phyloP scores from a whole-genome alignment of 2,888 invertebrate genomes.

The Habrosyne pyritoides region DNA sequence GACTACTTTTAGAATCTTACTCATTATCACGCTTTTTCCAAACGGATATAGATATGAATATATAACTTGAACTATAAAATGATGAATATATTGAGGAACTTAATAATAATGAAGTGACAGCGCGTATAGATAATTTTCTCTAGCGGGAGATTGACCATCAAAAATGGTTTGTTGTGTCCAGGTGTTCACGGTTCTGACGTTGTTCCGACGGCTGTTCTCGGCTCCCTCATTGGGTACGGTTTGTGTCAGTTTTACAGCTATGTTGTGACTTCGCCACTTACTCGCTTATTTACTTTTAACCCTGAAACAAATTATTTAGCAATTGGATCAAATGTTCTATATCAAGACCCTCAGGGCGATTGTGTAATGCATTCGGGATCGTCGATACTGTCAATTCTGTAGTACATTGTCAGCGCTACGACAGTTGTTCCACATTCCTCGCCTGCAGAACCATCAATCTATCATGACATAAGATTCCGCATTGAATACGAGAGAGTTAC shows the following conservation, averaged over 20 bases:
- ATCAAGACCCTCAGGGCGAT: too few species aligned
- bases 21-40: slow-evolving; percentile 54
- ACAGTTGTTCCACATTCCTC: too few species aligned
- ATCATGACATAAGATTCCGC: too few species aligned
- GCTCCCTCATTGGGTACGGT: slow-evolving; percentile 64
- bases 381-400: too few species aligned
- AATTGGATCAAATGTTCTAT: not conserved
- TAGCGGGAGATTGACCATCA: slow-evolving; percentile 74
- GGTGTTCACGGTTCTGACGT: slow-evolving; percentile 58
- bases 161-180: slow-evolving; percentile 54
- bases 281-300: slow-evolving; percentile 55
- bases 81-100: slow-evolving; percentile 78
- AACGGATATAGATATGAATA: slow-evolving; percentile 30
- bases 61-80: slow-evolving; percentile 70
- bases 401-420: too few species aligned
- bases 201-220: slow-evolving; percentile 52
- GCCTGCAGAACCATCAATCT: too few species aligned
- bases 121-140: slow-evolving; percentile 75
- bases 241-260: slow-evolving; percentile 42
- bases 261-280: slow-evolving; percentile 55
- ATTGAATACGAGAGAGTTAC: too few species aligned
- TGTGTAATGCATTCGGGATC: too few species aligned
- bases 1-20: slow-evolving; percentile 89
- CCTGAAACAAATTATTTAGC: slow-evolving; percentile 65
- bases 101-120: slow-evolving; percentile 84